Evolutionary conservation across 2,888 invertebrate genomes (phyloP).

Genomic region (Ornithoptera alexandrae): DNA sequence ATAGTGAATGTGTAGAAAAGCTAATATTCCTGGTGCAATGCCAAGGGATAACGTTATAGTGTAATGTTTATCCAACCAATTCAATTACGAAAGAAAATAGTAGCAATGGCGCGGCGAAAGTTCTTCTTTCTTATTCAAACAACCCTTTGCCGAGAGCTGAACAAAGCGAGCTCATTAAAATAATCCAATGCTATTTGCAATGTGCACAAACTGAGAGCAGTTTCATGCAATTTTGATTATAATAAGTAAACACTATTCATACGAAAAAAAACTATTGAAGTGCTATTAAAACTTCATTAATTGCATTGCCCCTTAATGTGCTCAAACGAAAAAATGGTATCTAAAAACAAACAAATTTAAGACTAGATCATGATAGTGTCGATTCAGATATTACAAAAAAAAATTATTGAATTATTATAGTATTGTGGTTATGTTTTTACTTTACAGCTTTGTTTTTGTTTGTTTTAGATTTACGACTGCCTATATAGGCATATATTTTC

Average conservation of each 20-base stretch:
- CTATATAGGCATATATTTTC: too few species aligned
- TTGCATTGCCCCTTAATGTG: neutral
- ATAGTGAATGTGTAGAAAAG: conserved; percentile 2
- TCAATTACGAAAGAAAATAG: conserved; percentile 72
- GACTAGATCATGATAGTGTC: too few species aligned
- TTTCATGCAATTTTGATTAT: conserved; percentile 14
- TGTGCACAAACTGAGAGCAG: conserved; percentile 26
- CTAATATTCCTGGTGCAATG: conserved; percentile 34
- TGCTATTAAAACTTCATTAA: neutral
- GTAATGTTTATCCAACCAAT: conserved; percentile 61
- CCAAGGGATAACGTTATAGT: conserved; percentile 45
- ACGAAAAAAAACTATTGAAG: neutral
- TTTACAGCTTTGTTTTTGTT: too few species aligned
- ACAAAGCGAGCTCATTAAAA: conserved; percentile 73
- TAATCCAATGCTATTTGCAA: conserved; percentile 49
- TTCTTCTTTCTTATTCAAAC: conserved; percentile 73
- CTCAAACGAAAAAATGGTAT: too few species aligned
- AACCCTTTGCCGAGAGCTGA: conserved; percentile 57
- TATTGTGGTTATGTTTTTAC: too few species aligned
- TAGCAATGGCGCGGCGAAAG: conserved; percentile 52
- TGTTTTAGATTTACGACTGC: too few species aligned
- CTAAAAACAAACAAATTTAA: too few species aligned
- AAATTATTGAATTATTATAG: too few species aligned
- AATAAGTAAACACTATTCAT: conserved; percentile 9
- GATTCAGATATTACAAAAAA: too few species aligned